Evolutionary conservation across 2,113 vertebrate genomes (phyloP), one percentile per base, ranked within the genome.

Genomic region (Eupsittula cactorum): DNA sequence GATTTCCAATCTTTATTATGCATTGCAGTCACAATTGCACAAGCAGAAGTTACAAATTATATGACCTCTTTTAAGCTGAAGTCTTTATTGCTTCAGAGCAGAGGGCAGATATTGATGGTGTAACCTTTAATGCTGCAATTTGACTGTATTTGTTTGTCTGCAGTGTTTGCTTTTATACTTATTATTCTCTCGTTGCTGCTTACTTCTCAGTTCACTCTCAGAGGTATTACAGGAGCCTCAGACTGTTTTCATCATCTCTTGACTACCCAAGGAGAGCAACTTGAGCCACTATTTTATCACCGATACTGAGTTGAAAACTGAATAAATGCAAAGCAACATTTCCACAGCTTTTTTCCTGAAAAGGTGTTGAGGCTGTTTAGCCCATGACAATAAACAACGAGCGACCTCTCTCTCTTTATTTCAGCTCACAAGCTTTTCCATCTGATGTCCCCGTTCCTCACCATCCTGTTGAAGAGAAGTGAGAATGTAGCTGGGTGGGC

Each of bases 401-500:
- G 23, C 25, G 6, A 73, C 15, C 9, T 29, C 19, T 20, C 24
- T 60, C 25, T 65, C 35, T 78, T 44, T 39, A 29, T 76, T 88
- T 88, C 8, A 60, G 60, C 6, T 1, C 4, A 27, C 10, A 62
- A 15, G 6, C 0, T 74, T 65, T 91, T 89, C 53, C 20, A 67
- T 3, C 7, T 69, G 5, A 52, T 62, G 86, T 83, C 29, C 21
- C 29, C 5, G 1, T 39, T 7, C 6, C 90, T 7, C 11, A 13
- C 16, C 31, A 29, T 47, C 15, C 25, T 80, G 7, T 70, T 74
- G 23, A 82, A 28, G 31, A 78, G 4, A 4, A 55, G 13, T 27
- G 24, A 33, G 13, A 70, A 2, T 52, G 37, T 4, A 0, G 2
- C 28, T 69, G 13, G 15, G 3, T 60, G 23, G 18, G 7, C 19